phyloP scores from a whole-genome alignment of 2,113 vertebrate species.

The Scopus umbretta region DNA sequence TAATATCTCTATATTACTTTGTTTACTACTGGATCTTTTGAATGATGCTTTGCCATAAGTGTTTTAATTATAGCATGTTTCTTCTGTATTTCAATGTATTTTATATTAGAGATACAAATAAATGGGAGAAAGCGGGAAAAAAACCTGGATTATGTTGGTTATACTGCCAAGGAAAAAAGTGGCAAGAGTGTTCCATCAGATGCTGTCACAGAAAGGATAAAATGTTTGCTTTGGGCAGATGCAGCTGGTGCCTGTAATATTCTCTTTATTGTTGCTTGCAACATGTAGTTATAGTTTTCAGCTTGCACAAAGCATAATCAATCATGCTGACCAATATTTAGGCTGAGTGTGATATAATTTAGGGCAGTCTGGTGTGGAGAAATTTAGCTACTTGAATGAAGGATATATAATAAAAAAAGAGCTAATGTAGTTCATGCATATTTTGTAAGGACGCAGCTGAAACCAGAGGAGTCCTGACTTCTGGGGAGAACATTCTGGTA shows the following conservation, averaged over 20 bases:
- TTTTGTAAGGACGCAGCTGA: background rate
- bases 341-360: background rate
- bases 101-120: background rate
- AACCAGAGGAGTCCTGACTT: background rate
- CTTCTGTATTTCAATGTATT: background rate
- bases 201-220: background rate
- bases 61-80: background rate
- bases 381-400: background rate
- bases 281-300: background rate
- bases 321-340: slow-evolving; percentile 15
- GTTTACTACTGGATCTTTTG: background rate
- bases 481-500: background rate
- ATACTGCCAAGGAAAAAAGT: background rate
- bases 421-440: background rate
- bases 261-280: background rate
- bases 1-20: background rate
- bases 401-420: background rate
- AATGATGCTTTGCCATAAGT: background rate
- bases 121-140: background rate
- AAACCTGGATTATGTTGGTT: background rate
- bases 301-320: background rate
- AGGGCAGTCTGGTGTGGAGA: background rate
- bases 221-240: background rate
- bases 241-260: background rate
- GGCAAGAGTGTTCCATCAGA: background rate